Base-by-base conservation (phyloP, 2,113 vertebrate species). In the Bubo scandiacus region DNA sequence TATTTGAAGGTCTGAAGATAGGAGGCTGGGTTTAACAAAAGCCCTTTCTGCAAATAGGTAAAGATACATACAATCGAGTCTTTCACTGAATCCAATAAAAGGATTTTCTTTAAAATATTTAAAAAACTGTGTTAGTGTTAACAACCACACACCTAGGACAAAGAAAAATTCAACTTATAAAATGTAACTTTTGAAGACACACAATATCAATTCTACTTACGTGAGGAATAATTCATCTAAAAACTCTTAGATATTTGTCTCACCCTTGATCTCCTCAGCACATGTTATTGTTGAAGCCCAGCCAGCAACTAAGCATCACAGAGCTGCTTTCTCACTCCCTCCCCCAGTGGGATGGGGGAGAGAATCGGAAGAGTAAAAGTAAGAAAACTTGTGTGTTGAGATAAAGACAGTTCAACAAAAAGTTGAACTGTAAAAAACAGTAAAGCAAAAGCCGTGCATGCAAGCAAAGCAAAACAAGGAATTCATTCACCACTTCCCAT, bases 321-420 rank as follows among this genome's bases (percentile, higher is more conserved):
- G 10, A n/a, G 32, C 23, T n/a, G 22, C 43, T 40, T 0, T 0
- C 59, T 86, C 29, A 30, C 27, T 49, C 10, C 15, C 15, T 10
- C 12, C 23, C 25, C 5, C 21, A 9, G 40, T 21, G 40, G 14
- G 32, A 47, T 47, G 45, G 45, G 45, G 45, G 20, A 21, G 45
- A 47, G 45, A 47, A 47, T 21, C 20, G 10, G 20, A 47, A 47
- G 20, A 47, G 45, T 47, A 21, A 47, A 47, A 47, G 45, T 47
- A 17, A 47, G 45, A 47, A 47, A 47, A 47, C 45, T 47, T 21
- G 20, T 47, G 45, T 19, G 19, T 47, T 47, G 45, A 47, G 3
- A n/a, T 19, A 34, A 54, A 66, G 43, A 30, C 6, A 43, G 30
- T 19, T 82, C 22, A 71, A 63, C 6, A 38, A 11, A 42, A 42